phyloP scores from a whole-genome alignment of 2,113 vertebrate genomes.

The Bostrychus sinensis region DNA sequence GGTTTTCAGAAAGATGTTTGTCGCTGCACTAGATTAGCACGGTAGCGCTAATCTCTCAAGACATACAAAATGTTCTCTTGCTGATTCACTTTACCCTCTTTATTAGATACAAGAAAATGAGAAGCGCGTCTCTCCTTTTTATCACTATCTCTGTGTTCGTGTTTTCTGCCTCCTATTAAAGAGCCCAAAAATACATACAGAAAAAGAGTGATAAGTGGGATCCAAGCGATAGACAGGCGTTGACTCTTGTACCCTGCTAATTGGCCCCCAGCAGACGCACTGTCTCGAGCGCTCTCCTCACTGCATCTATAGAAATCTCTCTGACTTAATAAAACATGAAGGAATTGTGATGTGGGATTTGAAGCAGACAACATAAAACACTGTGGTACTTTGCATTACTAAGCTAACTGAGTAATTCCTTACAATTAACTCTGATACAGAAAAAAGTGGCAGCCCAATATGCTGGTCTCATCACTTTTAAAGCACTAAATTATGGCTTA shows the following conservation, averaged over 20 bases:
- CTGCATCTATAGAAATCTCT: conserved; percentile 14
- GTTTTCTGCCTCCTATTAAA: background rate
- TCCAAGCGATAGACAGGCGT: conserved; percentile 30
- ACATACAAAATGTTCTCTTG: conserved; percentile 32
- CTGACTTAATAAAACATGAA: conserved; percentile 37
- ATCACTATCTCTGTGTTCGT: background rate
- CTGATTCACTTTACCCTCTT: conserved; percentile 40
- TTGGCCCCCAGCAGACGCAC: conserved; percentile 58
- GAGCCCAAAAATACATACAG: background rate
- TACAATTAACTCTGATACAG: conserved; percentile 28
- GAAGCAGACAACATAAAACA: conserved; percentile 26
- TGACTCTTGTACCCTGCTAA: conserved; percentile 55
- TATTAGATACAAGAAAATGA: conserved; percentile 33
- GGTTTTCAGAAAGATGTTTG: conserved; percentile 38
- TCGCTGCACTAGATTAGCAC: conserved; percentile 28
- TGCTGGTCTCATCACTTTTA: conserved; percentile 41
- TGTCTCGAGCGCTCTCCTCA: conserved; percentile 17
- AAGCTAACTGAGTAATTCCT: conserved; percentile 12
- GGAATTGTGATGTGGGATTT: conserved; percentile 16
- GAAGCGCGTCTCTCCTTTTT: conserved; percentile 14
- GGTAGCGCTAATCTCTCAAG: conserved; percentile 32
- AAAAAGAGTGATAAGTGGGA: conserved; percentile 13
- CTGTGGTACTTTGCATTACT: background rate
- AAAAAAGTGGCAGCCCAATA: conserved; percentile 30
- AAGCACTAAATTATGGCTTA: conserved; percentile 32